A percentile compares a stretch with the other conserved stretches of the same genome.
phyloP scores from a whole-genome alignment of 2,888 invertebrate species.

The Pammene aurita region DNA sequence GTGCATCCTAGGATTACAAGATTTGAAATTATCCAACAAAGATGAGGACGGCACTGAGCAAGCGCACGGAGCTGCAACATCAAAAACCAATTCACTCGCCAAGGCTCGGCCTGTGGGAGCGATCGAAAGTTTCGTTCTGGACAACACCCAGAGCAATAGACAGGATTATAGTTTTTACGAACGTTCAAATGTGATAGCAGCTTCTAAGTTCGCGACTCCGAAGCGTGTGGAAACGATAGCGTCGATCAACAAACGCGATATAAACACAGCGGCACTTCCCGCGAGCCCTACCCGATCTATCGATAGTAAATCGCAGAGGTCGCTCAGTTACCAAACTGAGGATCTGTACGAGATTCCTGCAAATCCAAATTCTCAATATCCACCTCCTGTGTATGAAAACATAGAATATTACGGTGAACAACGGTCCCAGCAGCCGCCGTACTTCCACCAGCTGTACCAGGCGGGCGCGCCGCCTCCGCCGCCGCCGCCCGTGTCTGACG shows the following conservation, averaged over 20 bases:
- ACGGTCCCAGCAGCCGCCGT: constrained; percentile 82
- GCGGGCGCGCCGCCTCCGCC: constrained; percentile 72
- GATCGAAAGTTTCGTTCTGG: constrained; percentile 86
- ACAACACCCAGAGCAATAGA: constrained; percentile 75
- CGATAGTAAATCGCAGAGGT: constrained; percentile 84
- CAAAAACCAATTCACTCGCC: constrained; percentile 66
- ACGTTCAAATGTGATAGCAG: constrained; percentile 88
- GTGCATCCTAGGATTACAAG: constrained; percentile 77
- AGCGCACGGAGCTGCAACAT: constrained; percentile 73
- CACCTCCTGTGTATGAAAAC: constrained; percentile 89
- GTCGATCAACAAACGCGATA: constrained; percentile 73
- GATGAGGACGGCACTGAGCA: constrained; percentile 79
- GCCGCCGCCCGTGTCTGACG: constrained; percentile 72
- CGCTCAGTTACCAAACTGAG: constrained; percentile 77
- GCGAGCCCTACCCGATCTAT: constrained; percentile 85
- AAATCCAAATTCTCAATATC: constrained; percentile 68
- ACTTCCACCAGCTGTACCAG: constrained; percentile 84
- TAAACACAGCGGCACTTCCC: constrained; percentile 69
- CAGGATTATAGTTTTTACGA: constrained; percentile 84
- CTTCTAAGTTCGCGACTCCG: constrained; percentile 90
- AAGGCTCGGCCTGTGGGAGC: constrained; percentile 85
- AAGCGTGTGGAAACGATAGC: constrained; percentile 87
- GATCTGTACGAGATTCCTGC: constrained; percentile 77
- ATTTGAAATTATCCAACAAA: constrained; percentile 80
- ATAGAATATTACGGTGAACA: constrained; percentile 89